Evolutionary conservation across 2,888 invertebrate genomes (phyloP).

Genomic region (Bellardia bayeri): DNA sequence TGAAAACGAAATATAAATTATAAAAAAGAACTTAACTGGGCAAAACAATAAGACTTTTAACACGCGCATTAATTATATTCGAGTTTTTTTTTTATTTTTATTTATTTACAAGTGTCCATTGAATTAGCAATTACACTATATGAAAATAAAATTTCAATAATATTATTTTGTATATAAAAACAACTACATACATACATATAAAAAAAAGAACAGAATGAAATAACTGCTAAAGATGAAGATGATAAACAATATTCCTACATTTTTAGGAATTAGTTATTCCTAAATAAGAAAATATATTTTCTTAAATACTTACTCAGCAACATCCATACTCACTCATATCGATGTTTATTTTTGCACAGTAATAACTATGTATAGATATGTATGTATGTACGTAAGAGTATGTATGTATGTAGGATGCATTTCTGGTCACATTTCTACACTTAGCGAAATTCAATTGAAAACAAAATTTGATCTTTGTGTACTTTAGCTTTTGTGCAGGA

Average conservation of each 20-base stretch:
- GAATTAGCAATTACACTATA: conserved; percentile 50
- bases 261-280: not conserved
- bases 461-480: too few relatives aligned
- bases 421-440: too few relatives aligned
- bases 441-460: too few relatives aligned
- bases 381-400: not conserved
- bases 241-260: not conserved
- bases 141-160: not conserved
- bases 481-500: too few relatives aligned
- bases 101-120: not conserved
- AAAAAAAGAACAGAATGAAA: not conserved
- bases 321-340: not conserved
- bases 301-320: not conserved
- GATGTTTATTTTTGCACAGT: not conserved
- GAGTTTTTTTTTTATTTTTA: conserved; percentile 19
- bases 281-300: conserved; percentile 1
- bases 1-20: conserved; percentile 16
- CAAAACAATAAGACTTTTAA: conserved; percentile 46
- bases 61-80: conserved; percentile 50
- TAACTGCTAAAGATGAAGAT: not conserved
- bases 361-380: too few relatives aligned
- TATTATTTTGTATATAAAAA: not conserved
- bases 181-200: not conserved
- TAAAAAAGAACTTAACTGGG: conserved; percentile 18
- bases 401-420: not conserved